Evolutionary conservation across 2,888 invertebrate species (phyloP).

Genomic region (Ophion ellenae): DNA sequence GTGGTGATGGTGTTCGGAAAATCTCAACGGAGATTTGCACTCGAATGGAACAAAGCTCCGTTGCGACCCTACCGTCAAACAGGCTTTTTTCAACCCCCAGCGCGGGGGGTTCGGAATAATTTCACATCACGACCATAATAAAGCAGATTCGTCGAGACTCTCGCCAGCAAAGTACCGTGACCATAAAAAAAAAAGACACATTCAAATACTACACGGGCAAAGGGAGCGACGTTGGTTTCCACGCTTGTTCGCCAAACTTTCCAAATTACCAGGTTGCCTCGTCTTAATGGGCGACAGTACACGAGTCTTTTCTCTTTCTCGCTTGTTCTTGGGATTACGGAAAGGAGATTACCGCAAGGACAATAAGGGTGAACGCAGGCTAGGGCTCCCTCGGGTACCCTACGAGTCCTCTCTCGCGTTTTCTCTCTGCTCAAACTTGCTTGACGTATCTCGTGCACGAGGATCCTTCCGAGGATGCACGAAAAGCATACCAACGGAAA

Average conservation of each 20-base stretch:
- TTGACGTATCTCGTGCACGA: slow-evolving; percentile 15
- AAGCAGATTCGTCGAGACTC: no score
- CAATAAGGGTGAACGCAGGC: background rate
- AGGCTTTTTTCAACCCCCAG: background rate
- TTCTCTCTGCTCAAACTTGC: slow-evolving; percentile 9
- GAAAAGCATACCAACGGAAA: slow-evolving; percentile 1
- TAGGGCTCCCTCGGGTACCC: slow-evolving; percentile 30
- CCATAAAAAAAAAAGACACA: background rate
- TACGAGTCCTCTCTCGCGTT: slow-evolving; percentile 18
- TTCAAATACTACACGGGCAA: background rate
- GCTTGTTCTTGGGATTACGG: background rate
- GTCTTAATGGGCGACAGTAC: slow-evolving; percentile 31
- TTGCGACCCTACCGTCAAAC: background rate
- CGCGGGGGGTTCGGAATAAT: no score
- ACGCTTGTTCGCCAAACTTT: slow-evolving; percentile 36
- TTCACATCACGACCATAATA: no score
- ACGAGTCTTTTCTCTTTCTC: slow-evolving; percentile 13
- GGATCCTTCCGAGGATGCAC: slow-evolving; percentile 26
- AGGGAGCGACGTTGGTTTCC: background rate
- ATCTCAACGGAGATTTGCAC: background rate
- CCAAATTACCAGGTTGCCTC: slow-evolving; percentile 42
- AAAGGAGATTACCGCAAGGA: slow-evolving; percentile 10
- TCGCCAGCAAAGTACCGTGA: no score
- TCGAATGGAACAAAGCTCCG: background rate
- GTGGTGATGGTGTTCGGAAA: background rate